phyloP scores from a whole-genome alignment of 2,888 invertebrate species.

The Drosophila colorata region DNA sequence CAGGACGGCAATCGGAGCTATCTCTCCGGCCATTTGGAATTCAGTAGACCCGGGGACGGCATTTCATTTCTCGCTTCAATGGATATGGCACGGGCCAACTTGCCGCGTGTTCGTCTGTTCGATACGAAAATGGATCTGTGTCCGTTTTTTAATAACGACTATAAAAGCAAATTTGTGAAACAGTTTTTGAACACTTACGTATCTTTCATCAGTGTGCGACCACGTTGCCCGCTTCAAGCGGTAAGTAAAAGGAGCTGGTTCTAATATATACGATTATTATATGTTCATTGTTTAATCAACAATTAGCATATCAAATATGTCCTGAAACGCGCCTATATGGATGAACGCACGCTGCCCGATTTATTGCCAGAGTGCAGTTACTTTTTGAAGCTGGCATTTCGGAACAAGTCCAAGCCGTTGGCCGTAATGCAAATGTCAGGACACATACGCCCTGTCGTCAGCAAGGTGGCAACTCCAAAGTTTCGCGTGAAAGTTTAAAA shows the following conservation, averaged over 20 bases:
- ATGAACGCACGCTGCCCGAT: constrained; percentile 52
- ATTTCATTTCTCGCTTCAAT: constrained; percentile 31
- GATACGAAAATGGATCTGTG: constrained; percentile 50
- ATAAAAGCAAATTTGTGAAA: constrained; percentile 56
- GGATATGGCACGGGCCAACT: constrained; percentile 37
- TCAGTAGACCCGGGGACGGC: constrained; percentile 32
- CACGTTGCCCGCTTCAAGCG: constrained; percentile 53
- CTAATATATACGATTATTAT: too few species aligned
- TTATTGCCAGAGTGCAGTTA: constrained; percentile 55
- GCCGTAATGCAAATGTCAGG: constrained; percentile 44
- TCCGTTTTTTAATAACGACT: constrained; percentile 38
- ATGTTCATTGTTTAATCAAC: too few species aligned
- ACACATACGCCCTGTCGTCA: constrained; percentile 14
- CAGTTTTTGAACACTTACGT: constrained; percentile 38
- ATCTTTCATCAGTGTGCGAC: constrained; percentile 31
- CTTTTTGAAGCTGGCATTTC: constrained; percentile 32
- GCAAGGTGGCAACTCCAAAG: constrained; percentile 2
- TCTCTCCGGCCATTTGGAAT: constrained; percentile 52
- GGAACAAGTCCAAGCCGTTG: constrained; percentile 25
- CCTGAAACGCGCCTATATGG: constrained; percentile 44
- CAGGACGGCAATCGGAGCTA: constrained; percentile 63
- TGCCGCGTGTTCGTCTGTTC: constrained; percentile 50
- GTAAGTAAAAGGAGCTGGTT: constrained; percentile 29
- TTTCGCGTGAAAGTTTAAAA: constrained; percentile 2
- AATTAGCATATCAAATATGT: constrained; percentile 59